phyloP scores from a whole-genome alignment of 2,888 invertebrate species.

The Erebia aethiops region DNA sequence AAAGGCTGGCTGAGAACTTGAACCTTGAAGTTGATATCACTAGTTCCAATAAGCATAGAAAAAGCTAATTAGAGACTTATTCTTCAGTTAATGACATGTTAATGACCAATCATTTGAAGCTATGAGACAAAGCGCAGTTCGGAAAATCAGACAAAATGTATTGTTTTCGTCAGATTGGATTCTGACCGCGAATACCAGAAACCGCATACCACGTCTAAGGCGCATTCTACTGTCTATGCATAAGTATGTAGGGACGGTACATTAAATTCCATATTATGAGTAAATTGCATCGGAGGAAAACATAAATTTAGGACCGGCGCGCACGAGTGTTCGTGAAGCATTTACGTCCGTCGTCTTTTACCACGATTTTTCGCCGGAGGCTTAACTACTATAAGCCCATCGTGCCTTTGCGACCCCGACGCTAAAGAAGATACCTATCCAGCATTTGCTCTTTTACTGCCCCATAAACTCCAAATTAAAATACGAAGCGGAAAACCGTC shows the following conservation, averaged over 20 bases:
- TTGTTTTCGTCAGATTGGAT: slow-evolving; percentile 3
- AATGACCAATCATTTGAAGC: neutral
- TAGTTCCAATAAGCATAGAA: neutral
- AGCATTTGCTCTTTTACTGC: too few species aligned
- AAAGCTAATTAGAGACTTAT: slow-evolving; percentile 3
- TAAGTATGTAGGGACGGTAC: slow-evolving; percentile 1
- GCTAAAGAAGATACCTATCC: too few species aligned
- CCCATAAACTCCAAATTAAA: too few species aligned
- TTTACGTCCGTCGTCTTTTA: too few species aligned
- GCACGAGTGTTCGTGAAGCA: too few species aligned
- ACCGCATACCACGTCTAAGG: neutral
- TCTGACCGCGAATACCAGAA: slow-evolving; percentile 18
- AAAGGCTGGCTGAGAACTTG: neutral
- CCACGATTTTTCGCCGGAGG: too few species aligned
- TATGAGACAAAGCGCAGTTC: neutral
- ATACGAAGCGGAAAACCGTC: too few species aligned
- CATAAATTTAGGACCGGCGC: too few species aligned
- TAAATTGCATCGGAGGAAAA: slow-evolving; percentile 1
- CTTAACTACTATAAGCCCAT: too few species aligned
- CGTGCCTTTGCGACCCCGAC: too few species aligned
- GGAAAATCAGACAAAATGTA: slow-evolving; percentile 1
- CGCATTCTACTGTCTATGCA: neutral
- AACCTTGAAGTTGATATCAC: neutral
- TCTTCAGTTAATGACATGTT: neutral
- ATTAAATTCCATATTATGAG: neutral